Base-by-base conservation (phyloP, 2,113 vertebrate species). In the Takifugu flavidus region DNA sequence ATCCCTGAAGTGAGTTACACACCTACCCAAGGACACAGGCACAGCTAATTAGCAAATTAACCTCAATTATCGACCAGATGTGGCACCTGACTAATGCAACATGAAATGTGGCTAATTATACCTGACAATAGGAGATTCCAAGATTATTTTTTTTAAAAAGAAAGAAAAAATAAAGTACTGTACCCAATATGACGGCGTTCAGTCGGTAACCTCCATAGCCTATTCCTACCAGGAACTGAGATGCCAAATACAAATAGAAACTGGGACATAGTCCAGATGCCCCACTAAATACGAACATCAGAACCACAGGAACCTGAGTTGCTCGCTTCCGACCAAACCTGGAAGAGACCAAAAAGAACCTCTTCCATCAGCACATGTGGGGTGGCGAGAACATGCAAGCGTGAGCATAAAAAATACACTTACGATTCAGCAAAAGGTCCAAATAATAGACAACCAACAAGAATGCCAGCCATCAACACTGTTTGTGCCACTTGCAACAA, bases 351-450 rank as follows among this genome's bases (percentile, higher is more conserved):
- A 57, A 14, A 49, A 5, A 25, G 10, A 26, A 13, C 1, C 7
- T 25, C 20, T 52, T 25, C 20, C 25, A 3, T 52, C 25, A 28
- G 34, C 34, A 39, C 34, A 10, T 8, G 34, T 11, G 34, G 34
- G 7, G 1, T 0, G 7, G 34, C 34, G 2, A 2, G 34, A 39
- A 39, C 4, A 11, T 39, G 34, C 34, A 11, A 39, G 34, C 45
- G 25, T 50, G 49, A 50, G 49, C n/a, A 11, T 6, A 8, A n/a
- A 50, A 27, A 29, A 6, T 13, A 11, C 25, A 58, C 86, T 81
- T 67, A 88, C 84, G 82, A 86, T 61, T 88, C 84, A 65, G 83
- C 82, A 51, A 88, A 84, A 45, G 87, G 87, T 80, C 85, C 87
- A 67, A 89, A 85, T 53, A 87, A 52, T 2, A 89, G 72, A 25